Conservation (phyloP, 2,113 vertebrate species). For the Montifringilla adamsi region DNA sequence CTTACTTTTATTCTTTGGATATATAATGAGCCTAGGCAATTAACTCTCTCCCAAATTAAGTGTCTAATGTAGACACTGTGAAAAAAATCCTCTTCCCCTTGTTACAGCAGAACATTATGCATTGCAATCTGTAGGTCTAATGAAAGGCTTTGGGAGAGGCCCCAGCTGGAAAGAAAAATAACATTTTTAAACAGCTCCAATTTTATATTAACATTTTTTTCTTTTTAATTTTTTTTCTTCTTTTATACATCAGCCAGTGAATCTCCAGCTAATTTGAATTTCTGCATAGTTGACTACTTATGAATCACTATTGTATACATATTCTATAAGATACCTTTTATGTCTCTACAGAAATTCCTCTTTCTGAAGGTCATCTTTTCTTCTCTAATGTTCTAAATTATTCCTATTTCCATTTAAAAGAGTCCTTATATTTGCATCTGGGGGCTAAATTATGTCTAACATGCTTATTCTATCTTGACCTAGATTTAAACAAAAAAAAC, state of each 20-base stretch:
- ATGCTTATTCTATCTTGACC: slow-evolving; percentile 35
- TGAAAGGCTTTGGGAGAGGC: background rate
- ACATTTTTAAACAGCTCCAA: background rate
- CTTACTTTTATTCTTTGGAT: slow-evolving; percentile 30
- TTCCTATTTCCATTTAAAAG: slow-evolving; percentile 29
- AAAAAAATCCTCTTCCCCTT: background rate
- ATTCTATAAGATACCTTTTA: slow-evolving; percentile 8
- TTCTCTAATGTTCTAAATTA: background rate
- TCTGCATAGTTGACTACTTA: background rate
- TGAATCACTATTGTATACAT: background rate
- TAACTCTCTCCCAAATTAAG: slow-evolving; percentile 8
- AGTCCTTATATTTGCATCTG: background rate
- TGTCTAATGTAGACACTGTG: background rate
- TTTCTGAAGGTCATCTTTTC: background rate
- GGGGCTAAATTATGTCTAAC: slow-evolving; percentile 25
- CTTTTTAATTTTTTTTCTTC: too few species aligned
- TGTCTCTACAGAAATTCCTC: background rate
- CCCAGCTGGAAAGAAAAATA: slow-evolving; percentile 1
- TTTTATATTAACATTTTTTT: background rate
- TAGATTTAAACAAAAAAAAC: slow-evolving; percentile 8
- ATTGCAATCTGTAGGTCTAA: background rate
- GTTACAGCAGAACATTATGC: background rate
- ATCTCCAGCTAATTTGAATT: slow-evolving; percentile 17
- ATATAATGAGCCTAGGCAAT: slow-evolving; percentile 30
- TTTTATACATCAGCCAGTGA: background rate